Conservation (phyloP, 2,888 invertebrate genomes). For the Andrena marginata region DNA sequence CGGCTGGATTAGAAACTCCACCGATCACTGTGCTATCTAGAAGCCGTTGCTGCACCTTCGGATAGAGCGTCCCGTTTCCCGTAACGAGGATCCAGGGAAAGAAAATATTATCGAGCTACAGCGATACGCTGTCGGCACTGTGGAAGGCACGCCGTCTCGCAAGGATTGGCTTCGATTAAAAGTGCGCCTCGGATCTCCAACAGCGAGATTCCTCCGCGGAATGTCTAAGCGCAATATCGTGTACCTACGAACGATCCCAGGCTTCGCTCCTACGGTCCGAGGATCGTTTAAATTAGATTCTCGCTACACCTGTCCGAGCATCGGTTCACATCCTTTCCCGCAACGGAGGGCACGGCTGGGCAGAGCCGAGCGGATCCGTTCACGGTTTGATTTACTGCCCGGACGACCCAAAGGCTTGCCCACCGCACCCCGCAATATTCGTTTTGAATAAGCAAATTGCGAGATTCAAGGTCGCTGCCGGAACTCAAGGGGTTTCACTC, state of each 20-base stretch:
- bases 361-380: slow-evolving; percentile 53
- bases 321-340: slow-evolving; percentile 44
- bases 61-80: slow-evolving; percentile 22
- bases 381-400: slow-evolving; percentile 80
- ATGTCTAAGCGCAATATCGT: slow-evolving; percentile 22
- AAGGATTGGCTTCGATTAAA: slow-evolving; percentile 22
- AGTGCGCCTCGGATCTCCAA: slow-evolving; percentile 2
- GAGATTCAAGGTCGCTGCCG: slow-evolving; percentile 81
- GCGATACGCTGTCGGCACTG: no score
- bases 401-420: slow-evolving; percentile 70
- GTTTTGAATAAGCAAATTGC: slow-evolving; percentile 78
- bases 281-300: slow-evolving; percentile 48
- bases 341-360: neutral
- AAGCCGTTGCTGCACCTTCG: neutral
- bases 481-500: slow-evolving; percentile 66
- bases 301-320: slow-evolving; percentile 54
- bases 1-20: slow-evolving; percentile 1
- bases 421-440: slow-evolving; percentile 62
- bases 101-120: neutral
- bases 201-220: slow-evolving; percentile 4
- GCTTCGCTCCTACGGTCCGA: slow-evolving; percentile 13
- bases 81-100: neutral
- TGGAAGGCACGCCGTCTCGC: neutral
- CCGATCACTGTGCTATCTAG: neutral
- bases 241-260: slow-evolving; percentile 16